Evolutionary conservation across 2,888 invertebrate species (phyloP), one percentile per base, ranked within the genome.

Genomic region (Megastigmus dorsalis): DNA sequence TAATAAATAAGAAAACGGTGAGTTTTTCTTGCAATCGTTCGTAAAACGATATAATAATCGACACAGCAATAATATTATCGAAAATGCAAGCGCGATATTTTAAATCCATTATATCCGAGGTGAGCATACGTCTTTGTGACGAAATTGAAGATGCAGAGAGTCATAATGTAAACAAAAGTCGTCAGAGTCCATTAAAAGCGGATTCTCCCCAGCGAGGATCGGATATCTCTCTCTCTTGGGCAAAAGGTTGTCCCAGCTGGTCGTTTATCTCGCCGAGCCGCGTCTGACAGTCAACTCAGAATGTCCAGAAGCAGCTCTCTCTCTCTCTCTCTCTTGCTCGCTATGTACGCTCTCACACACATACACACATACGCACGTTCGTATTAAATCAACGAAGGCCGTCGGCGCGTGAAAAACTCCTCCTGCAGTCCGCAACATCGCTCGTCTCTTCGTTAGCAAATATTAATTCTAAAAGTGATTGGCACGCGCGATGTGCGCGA

Each of bases 261-360:
- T 36, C 63, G 57, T 57, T 59, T 72, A 65, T 65, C 57, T 72
- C 71, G n/a, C 28, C 41, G 59, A 26, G n/a, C n/a, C 43, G 18
- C 33, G 41, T 33, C 41, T 33, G 59, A 55, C 57, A n/a, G 50
- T 45, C 33, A 43, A 41, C 30, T 55, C 55, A 41, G 48, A 36
- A 55, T 45, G 4, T 15, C 45, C n/a, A 15, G 33, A 2, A 9
- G 52, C 3, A 15, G 38, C 7, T 52, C 20, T 41, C 15, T 23
- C 48, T 13, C 23, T 59, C 15, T 43, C 41, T 20, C 59, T 18
- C 9, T 41, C n/a, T 59, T n/a, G 5, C n/a, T n/a, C n/a, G n/a
- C n/a, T n/a, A n/a, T n/a, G n/a, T n/a, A n/a, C n/a, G n/a, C n/a
- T n/a, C n/a, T n/a, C n/a, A n/a, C n/a, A n/a, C n/a, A n/a, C n/a